Base-by-base conservation (phyloP, 2,888 invertebrate genomes). In the Griposia aprilina region DNA sequence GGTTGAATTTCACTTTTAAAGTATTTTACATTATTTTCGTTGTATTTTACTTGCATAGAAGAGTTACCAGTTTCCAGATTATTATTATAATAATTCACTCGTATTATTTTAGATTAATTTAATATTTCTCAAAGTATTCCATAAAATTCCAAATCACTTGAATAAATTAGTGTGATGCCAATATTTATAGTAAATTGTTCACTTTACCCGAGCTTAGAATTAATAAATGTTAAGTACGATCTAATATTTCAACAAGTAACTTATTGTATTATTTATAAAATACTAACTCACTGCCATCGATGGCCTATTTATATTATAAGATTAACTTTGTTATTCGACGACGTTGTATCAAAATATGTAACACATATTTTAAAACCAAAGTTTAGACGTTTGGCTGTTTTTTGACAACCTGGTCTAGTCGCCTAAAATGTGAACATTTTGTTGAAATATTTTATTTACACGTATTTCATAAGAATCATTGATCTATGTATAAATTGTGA, bases 311-410 rank as follows among this genome's bases (percentile, higher is more conserved):
- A 86, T 84, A 92, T 92, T 92, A 92, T 91, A 90, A 88, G 89
- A 88, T 89, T 89, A 89, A 88, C 89, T 89, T 86, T 80, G 88
- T 88, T 90, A 87, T 88, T 89, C 78, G 83, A 89, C 88, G 83
- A 89, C 88, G 88, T 90, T 89, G 85, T 85, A 89, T 86, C 60
- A 82, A 81, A 90, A 87, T 90, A 91, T 93, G 93, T 94, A 94
- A 94, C 94, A 92, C 93, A 89, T 89, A 79, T 89, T 90, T 88
- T 83, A 90, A 91, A 95, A 96, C 96, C 96, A 96, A 96, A 96
- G 96, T 95, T 92, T 92, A 92, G 93, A 94, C 92, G 89, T 91
- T 93, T 91, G 94, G 94, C 90, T 93, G 94, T 95, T 95, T 93
- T 91, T 93, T 91, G 90, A 92, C 92, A 92, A 91, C 92, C 89